phyloP scores from a whole-genome alignment of 2,888 invertebrate species.

The Nowickia ferox region DNA sequence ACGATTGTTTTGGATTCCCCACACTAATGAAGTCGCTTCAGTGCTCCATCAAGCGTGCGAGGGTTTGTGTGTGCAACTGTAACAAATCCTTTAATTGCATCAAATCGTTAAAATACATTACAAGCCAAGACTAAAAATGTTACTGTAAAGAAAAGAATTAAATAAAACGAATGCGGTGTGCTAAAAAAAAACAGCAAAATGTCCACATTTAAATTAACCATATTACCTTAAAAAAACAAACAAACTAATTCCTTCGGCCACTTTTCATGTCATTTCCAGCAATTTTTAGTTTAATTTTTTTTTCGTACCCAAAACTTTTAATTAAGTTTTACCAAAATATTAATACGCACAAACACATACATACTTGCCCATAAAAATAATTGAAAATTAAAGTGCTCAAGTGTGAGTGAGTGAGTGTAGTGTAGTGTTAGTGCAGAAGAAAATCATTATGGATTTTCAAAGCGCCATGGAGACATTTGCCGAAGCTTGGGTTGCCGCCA shows the following conservation, averaged over 20 bases:
- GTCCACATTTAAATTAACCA: neutral
- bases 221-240: neutral
- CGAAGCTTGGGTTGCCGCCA: constrained; percentile 98
- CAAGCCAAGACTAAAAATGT: neutral
- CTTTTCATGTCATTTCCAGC: neutral
- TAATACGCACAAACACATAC: neutral
- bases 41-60: constrained; percentile 15
- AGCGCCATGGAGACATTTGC: constrained; percentile 99
- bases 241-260: neutral
- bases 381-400: constrained; percentile 17
- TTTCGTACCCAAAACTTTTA: constrained; percentile 16
- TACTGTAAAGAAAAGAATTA: constrained; percentile 7
- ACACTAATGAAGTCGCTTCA: constrained; percentile 73
- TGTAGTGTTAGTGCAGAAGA: constrained; percentile 3
- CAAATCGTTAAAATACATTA: constrained; percentile 51
- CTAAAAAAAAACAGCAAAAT: neutral
- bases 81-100: constrained; percentile 55
- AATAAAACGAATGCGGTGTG: neutral
- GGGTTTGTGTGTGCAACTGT: constrained; percentile 29
- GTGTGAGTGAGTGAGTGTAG: constrained; percentile 29
- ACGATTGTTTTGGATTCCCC: constrained; percentile 22
- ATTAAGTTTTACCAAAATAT: constrained; percentile 38
- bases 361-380: neutral
- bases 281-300: neutral
- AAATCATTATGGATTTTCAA: constrained; percentile 94